Evolutionary conservation across 1,140 invertebrate genomes (phyloP), one percentile per base, ranked within the genome.

Genomic region (Bursaphelenchus mucronatus): DNA sequence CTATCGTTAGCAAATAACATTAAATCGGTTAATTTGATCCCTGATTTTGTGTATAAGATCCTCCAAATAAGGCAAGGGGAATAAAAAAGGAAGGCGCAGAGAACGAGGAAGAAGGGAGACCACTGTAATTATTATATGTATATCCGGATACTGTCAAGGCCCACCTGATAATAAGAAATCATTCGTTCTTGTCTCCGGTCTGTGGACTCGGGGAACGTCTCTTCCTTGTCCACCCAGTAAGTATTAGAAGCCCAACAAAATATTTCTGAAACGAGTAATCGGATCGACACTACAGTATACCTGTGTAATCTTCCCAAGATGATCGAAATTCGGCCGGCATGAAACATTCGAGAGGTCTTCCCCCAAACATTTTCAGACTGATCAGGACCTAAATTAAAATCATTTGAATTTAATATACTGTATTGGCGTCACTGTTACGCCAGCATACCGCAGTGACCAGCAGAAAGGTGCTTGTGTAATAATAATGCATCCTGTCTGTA

Each of bases 141-240:
- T 30, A 59, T 43, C 40, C 11, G 10, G 6, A 80, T 66, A 69
- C 85, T 83, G 53, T 85, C 83, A 9, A 85, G 85, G 10, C 84
- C 82, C 85, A 85, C 86, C 69, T 86, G 85, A 69, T 85, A 86
- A 70, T 86, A 86, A 52, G 70, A 69, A 11, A 82, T 65, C 67
- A 71, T 64, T 49, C 65, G 56, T 9, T 73, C 45, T 51, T 80
- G 61, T 3, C 78, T 64, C 21, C 51, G 47, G 19, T 80, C 64
- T n/a, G 53, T 61, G 8, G 67, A 66, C n/a, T 61, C 65, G 10
- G 78, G 78, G n/a, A 75, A 68, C 39, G 73, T 69, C 13, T 43
- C 19, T n/a, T 55, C 53, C 19, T n/a, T n/a, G 41, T 59, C 13
- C 15, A 59, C 57, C 19, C 13, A 59, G 17, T 81, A 80, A 11